Evolutionary conservation across 2,797 vertebrate genomes (phyloP).

Genomic region (Buceros bicornis): DNA sequence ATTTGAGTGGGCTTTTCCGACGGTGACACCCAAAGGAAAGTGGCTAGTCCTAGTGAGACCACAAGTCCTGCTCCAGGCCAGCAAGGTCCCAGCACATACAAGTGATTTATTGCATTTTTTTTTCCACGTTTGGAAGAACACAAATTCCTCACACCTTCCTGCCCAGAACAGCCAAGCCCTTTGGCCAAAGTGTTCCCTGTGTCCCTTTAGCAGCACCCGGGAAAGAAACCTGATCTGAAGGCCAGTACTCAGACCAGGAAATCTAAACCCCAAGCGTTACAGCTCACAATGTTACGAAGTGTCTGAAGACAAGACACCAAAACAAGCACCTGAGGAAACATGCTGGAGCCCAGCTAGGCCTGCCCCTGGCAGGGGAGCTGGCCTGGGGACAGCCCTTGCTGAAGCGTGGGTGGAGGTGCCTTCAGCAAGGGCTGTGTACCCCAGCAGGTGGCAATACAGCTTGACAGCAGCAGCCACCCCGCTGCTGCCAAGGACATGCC

Average conservation of each 20-base stretch:
- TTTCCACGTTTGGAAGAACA: background rate
- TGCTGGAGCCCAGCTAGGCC: background rate
- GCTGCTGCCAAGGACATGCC: fast-evolving
- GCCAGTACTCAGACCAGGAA: background rate
- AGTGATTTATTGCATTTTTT: background rate
- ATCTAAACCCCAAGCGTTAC: background rate
- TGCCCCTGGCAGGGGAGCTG: background rate
- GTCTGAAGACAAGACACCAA: background rate
- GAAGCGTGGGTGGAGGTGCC: background rate
- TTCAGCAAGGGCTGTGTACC: background rate
- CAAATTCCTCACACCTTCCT: background rate
- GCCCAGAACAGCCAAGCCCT: background rate
- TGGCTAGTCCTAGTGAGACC: background rate
- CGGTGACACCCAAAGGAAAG: background rate
- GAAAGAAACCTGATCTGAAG: background rate
- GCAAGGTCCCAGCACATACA: background rate
- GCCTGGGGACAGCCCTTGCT: background rate
- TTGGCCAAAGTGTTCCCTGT: background rate
- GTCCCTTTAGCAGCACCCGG: background rate
- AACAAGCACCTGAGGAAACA: background rate
- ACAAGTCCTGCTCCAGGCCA: background rate
- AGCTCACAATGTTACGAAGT: fast-evolving
- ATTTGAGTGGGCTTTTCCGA: background rate
- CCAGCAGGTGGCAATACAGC: conserved; percentile 78
- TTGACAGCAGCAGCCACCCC: background rate